Base-by-base conservation (phyloP, 2,113 vertebrate species). In the Galemys pyrenaicus region DNA sequence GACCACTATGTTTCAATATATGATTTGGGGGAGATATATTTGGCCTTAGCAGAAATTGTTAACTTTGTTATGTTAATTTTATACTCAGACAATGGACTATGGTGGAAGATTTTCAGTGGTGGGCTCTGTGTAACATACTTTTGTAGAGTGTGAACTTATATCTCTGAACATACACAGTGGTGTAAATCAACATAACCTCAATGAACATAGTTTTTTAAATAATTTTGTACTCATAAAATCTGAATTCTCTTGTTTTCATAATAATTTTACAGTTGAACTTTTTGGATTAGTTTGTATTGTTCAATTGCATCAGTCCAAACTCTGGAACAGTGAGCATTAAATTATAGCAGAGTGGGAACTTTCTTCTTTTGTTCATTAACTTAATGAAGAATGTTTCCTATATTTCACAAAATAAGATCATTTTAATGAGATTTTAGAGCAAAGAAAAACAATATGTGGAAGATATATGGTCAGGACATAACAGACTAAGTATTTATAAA, bases 261-360 rank as follows among this genome's bases (percentile, higher is more conserved):
- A 74, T 68, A 77, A 82, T 78, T 92, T 88, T 78, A 91, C 26
- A 90, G 35, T 56, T 83, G 30, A 74, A 67, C n/a, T 83, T 70
- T 49, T 82, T 56, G 16, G 4, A 39, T 60, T 82, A 39, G 19
- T 92, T 75, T 77, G 5, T 65, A 26, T 46, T 54, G 13, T 68
- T 85, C 62, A 87, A 3, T 65, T 51, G 20, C 58, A 83, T 79
- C 39, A 44, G 12, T 83, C 82, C 82, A 20, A 87, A 24, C 28
- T 87, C 70, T 74, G 41, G 5, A 83, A 94, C 8, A 79, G 39
- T 64, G 46, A 94, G 16, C 77, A 87, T 65, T 95, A 62, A 82
- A 65, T 79, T 94, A 73, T 17, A 68, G 22, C 49, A 39, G 35
- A 78, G 39, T 62, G 39, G 32, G 32, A 9, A 44, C 5, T 56